Evolutionary conservation across 1,140 invertebrate species (phyloP).

Genomic region (Drosophila carrolli): DNA sequence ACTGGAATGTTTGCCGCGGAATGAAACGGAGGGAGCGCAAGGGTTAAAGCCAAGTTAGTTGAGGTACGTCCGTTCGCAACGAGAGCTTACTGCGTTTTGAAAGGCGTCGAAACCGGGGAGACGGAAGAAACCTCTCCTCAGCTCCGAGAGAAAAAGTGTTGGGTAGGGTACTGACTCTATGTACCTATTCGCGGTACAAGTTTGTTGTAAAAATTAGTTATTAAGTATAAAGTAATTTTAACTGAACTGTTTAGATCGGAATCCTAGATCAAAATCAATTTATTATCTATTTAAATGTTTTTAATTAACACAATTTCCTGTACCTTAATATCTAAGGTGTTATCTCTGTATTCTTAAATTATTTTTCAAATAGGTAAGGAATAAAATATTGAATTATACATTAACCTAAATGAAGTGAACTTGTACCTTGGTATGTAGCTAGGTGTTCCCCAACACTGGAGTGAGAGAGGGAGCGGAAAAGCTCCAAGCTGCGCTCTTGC

Average conservation of each 20-base stretch:
- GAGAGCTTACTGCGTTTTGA: slow-evolving; percentile 59
- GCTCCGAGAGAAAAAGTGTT: neutral
- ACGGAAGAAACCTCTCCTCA: slow-evolving; percentile 40
- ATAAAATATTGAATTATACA: too few species aligned
- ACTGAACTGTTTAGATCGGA: too few species aligned
- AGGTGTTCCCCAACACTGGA: neutral
- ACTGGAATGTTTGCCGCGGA: slow-evolving; percentile 28
- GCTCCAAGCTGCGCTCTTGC: neutral
- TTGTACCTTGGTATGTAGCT: neutral
- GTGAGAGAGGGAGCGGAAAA: slow-evolving; percentile 7
- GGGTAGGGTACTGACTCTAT: neutral
- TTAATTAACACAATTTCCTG: too few species aligned
- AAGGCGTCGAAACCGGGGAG: neutral
- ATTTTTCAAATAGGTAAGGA: too few species aligned
- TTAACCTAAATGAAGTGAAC: too few species aligned
- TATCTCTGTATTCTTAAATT: too few species aligned
- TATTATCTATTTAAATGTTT: too few species aligned
- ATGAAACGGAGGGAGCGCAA: slow-evolving; percentile 37
- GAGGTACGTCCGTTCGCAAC: slow-evolving; percentile 50
- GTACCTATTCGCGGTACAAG: neutral
- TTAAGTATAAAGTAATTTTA: too few species aligned
- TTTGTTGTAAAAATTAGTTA: too few species aligned
- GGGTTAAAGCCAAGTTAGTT: slow-evolving; percentile 27
- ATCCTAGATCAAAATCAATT: too few species aligned
- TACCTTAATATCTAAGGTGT: too few species aligned